phyloP scores from a whole-genome alignment of 2,113 vertebrate genomes.

The Daphoenositta chrysoptera region DNA sequence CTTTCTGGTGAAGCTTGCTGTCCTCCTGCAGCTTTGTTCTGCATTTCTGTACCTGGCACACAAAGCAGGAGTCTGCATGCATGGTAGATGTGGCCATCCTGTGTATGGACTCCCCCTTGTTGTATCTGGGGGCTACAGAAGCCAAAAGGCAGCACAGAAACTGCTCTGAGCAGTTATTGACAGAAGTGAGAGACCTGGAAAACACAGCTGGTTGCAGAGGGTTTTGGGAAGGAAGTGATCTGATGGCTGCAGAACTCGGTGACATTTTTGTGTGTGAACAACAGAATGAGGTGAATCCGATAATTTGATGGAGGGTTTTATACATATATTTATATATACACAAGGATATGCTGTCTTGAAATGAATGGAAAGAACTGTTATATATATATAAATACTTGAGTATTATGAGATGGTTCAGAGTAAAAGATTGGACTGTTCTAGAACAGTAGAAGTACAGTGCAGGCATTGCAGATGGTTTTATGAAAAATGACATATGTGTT shows the following conservation, averaged over 20 bases:
- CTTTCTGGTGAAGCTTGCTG: background rate
- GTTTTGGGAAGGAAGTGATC: background rate
- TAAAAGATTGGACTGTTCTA: background rate
- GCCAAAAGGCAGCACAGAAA: background rate
- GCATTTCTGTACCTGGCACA: background rate
- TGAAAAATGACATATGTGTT: background rate
- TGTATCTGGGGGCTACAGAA: background rate
- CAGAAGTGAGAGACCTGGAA: background rate
- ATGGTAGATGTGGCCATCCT: background rate
- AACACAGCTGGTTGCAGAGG: background rate
- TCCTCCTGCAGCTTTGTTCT: background rate
- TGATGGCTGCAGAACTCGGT: background rate
- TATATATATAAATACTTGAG: background rate
- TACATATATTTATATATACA: background rate
- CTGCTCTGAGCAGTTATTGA: background rate
- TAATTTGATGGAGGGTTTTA: background rate
- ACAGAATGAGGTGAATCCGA: background rate
- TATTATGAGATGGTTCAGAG: background rate
- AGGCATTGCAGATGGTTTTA: background rate
- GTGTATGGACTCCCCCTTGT: background rate
- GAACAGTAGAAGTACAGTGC: background rate
- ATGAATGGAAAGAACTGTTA: background rate
- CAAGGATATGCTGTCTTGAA: background rate
- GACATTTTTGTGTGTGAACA: background rate
- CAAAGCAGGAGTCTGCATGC: background rate